Percentiles rank a stretch among this genome's conserved stretches.
Conservation (phyloP, 2,797 vertebrate species). For the Myioborus miniatus region DNA sequence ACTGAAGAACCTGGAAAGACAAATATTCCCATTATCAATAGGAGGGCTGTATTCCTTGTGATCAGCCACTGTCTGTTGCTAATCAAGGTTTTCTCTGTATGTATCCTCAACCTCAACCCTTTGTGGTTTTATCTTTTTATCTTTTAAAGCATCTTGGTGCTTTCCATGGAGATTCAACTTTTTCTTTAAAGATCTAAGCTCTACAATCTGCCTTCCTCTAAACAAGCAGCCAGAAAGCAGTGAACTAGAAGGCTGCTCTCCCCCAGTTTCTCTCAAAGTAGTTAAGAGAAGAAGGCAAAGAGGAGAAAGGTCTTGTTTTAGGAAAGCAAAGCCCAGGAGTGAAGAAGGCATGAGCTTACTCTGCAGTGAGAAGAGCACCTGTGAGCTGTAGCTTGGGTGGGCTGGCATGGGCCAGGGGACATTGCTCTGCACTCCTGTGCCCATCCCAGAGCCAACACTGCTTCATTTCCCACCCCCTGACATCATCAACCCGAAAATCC, state of each 20-base stretch:
- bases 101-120: background rate
- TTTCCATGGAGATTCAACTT: background rate
- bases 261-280: background rate
- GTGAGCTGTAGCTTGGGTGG: background rate
- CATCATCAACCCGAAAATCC: background rate
- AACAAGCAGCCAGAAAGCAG: background rate
- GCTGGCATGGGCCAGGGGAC: background rate
- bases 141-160: background rate
- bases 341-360: background rate
- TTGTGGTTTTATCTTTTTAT: background rate
- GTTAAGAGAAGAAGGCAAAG: background rate
- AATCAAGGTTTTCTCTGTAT: background rate
- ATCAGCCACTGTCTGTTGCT: background rate
- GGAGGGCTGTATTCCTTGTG: background rate
- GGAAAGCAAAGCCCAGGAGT: background rate
- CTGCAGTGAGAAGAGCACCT: accelerated
- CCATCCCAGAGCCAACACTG: background rate
- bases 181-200: background rate
- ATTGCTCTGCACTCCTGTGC: background rate
- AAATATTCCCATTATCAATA: background rate
- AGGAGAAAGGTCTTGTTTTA: background rate
- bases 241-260: background rate
- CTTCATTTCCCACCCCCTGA: background rate
- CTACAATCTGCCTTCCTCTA: background rate
- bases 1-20: background rate